These are phyloP conservation scores for Pterostichus madidus DNA, from an alignment of 2,888 invertebrate genomes.

Conservation along the genomic window DNA sequence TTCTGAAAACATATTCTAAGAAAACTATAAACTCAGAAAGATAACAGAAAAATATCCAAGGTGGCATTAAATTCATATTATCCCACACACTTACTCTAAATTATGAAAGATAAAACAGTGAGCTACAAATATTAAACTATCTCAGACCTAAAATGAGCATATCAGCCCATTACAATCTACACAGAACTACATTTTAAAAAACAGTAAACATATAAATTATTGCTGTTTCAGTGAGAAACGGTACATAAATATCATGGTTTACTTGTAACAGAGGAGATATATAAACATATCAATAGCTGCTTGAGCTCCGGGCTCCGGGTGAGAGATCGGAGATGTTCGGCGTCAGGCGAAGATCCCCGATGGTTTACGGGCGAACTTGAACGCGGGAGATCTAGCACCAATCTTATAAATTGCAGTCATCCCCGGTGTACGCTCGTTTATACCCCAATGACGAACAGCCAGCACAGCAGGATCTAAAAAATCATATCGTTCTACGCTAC, in stretches of 20 bases:
- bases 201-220: conserved; percentile 38
- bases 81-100: neutral
- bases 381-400: conserved; percentile 59
- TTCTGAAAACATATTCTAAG: neutral
- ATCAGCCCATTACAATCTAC: neutral
- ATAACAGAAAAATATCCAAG: neutral
- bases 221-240: neutral
- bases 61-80: neutral
- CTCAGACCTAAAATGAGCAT: neutral
- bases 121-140: neutral
- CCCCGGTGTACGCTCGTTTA: conserved; percentile 41
- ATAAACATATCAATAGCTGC: conserved; percentile 30
- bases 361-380: conserved; percentile 52
- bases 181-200: conserved; percentile 21
- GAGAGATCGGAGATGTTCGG: conserved; percentile 29
- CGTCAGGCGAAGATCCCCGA: conserved; percentile 40
- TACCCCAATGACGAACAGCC: conserved; percentile 29
- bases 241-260: conserved; percentile 43
- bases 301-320: conserved; percentile 18
- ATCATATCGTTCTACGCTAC: conserved; percentile 3
- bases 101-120: conserved; percentile 11
- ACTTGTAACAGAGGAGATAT: conserved; percentile 25
- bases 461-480: conserved; percentile 30
- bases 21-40: neutral
- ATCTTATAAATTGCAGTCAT: conserved; percentile 59